Conservation (phyloP, 2,888 invertebrate genomes). For the Zeuzera pyrina region DNA sequence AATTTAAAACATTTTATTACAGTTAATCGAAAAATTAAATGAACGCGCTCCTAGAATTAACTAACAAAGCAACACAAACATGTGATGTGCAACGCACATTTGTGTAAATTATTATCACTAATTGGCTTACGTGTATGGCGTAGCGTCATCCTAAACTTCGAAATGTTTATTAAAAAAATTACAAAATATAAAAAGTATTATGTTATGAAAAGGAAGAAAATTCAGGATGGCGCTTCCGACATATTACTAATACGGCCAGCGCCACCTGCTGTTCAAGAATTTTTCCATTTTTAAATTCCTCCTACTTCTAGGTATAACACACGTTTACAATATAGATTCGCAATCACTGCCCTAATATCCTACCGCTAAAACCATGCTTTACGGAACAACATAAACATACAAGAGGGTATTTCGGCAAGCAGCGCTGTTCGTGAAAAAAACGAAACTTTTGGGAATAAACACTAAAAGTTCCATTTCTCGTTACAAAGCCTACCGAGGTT, state of each 20-base stretch:
- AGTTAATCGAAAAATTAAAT: too few relatives aligned
- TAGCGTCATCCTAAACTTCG: slow-evolving; percentile 58
- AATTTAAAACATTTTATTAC: too few relatives aligned
- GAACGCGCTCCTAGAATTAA: too few relatives aligned
- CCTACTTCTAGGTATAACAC: neutral
- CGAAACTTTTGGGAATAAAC: too few relatives aligned
- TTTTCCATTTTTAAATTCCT: neutral
- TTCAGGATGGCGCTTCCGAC: slow-evolving; percentile 65
- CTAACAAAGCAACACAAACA: neutral
- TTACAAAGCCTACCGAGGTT: too few relatives aligned
- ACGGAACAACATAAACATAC: slow-evolving; percentile 2
- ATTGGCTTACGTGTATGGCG: slow-evolving; percentile 25
- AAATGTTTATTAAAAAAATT: too few relatives aligned
- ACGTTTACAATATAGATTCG: slow-evolving; percentile 15
- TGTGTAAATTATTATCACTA: neutral
- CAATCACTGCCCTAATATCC: slow-evolving; percentile 60
- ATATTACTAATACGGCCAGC: slow-evolving; percentile 50
- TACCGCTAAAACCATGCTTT: slow-evolving; percentile 3
- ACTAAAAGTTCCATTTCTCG: too few relatives aligned
- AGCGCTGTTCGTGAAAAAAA: slow-evolving; percentile 47
- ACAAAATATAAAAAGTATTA: too few relatives aligned
- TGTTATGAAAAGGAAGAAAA: too few relatives aligned
- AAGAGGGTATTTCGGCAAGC: too few relatives aligned
- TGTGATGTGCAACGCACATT: neutral
- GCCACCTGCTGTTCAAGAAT: slow-evolving; percentile 43